Percentiles rank a stretch among this genome's conserved stretches.
Conservation (phyloP, 2,113 vertebrate genomes). For the Struthio camelus region DNA sequence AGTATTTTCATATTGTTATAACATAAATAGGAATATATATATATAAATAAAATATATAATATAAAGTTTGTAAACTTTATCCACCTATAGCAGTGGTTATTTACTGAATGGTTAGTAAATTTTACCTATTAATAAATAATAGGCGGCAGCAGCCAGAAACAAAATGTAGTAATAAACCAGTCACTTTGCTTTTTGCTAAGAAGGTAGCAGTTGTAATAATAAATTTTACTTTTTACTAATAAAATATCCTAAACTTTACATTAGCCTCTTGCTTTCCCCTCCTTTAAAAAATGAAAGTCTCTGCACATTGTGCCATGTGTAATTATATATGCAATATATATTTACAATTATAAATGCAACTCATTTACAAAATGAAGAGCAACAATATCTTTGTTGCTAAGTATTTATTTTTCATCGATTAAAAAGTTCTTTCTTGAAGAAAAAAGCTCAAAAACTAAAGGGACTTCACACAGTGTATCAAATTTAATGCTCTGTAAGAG, state of each 20-base stretch:
- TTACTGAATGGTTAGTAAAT: neutral
- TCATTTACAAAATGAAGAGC: neutral
- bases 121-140: neutral
- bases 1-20: too few species aligned
- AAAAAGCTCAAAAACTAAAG: slow-evolving; percentile 1
- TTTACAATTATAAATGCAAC: neutral
- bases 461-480: neutral
- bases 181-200: neutral
- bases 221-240: neutral
- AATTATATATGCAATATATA: neutral
- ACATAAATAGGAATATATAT: too few species aligned
- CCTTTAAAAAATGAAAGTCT: neutral
- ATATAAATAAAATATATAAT: too few species aligned
- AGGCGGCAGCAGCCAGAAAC: neutral
- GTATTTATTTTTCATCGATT: slow-evolving; percentile 9
- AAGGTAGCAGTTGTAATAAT: neutral
- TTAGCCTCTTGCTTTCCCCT: neutral
- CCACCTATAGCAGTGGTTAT: neutral
- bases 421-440: neutral
- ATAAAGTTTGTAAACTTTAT: neutral
- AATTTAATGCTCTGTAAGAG: slow-evolving; percentile 15
- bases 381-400: neutral
- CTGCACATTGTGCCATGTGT: neutral
- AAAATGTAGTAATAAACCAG: neutral
- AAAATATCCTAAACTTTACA: neutral